phyloP scores from a whole-genome alignment of 2,888 invertebrate genomes.

The Pilophorus perplexus region DNA sequence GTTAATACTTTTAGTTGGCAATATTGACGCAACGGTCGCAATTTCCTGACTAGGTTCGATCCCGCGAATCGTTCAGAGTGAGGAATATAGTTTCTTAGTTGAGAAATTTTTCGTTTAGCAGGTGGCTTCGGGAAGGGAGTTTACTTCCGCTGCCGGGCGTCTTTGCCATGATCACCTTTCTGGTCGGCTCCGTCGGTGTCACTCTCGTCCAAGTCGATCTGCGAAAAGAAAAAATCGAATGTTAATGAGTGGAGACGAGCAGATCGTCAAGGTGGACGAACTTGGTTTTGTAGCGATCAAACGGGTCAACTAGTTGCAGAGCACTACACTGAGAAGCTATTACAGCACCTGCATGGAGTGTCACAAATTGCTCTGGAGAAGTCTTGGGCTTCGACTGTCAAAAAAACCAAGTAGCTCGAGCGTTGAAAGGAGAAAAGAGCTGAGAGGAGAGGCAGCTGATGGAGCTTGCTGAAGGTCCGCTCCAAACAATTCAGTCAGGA shows the following conservation, averaged over 20 bases:
- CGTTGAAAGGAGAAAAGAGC: no score
- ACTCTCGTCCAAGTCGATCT: slow-evolving; percentile 88
- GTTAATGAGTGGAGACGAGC: neutral
- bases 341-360: neutral
- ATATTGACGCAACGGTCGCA: no score
- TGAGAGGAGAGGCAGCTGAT: no score
- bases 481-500: no score
- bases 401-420: no score
- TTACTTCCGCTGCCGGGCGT: slow-evolving; percentile 51
- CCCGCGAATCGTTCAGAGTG: neutral
- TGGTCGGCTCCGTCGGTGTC: slow-evolving; percentile 88
- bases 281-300: neutral
- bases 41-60: no score
- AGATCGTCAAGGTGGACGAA: no score
- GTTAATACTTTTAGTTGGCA: no score
- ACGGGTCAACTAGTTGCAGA: neutral
- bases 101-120: neutral
- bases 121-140: neutral
- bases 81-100: neutral
- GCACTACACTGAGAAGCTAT: neutral
- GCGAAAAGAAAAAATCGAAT: slow-evolving; percentile 57
- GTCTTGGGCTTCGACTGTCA: no score
- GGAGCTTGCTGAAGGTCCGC: no score
- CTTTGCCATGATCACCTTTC: slow-evolving; percentile 54
- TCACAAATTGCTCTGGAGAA: neutral